These are phyloP conservation scores for Falco biarmicus DNA, from an alignment of 2,797 vertebrate species.

Conservation along the genomic window DNA sequence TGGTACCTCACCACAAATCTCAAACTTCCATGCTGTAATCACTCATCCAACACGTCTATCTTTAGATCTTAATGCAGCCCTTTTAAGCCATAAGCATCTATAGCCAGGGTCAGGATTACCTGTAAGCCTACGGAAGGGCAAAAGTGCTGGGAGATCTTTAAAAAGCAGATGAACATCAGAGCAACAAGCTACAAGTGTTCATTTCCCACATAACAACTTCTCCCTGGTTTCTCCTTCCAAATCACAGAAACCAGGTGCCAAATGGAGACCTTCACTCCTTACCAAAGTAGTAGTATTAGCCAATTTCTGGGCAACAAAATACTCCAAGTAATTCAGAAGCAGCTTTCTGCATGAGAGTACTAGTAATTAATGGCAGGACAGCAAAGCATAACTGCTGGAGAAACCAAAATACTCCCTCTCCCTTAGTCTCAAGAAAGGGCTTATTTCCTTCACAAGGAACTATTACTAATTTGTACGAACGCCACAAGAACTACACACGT, in stretches of 20 bases:
- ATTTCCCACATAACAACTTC: neutral
- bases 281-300: neutral
- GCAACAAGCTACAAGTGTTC: neutral
- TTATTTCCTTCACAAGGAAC: neutral
- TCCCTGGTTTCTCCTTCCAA: neutral
- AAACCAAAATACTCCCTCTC: neutral
- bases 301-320: neutral
- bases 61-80: conserved; percentile 14
- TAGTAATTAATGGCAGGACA: neutral
- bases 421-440: neutral
- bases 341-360: neutral
- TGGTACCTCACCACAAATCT: neutral
- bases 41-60: neutral
- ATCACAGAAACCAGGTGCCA: neutral
- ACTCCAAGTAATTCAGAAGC: neutral
- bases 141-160: neutral
- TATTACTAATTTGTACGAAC: neutral
- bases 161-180: neutral
- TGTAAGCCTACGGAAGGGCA: neutral
- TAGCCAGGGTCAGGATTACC: conserved; percentile 9
- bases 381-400: neutral
- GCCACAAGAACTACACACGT: accelerated
- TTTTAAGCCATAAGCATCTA: neutral
- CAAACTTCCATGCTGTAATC: neutral
- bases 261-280: neutral